phyloP scores from a whole-genome alignment of 1,140 invertebrate genomes.

The Brachystomella parvula region DNA sequence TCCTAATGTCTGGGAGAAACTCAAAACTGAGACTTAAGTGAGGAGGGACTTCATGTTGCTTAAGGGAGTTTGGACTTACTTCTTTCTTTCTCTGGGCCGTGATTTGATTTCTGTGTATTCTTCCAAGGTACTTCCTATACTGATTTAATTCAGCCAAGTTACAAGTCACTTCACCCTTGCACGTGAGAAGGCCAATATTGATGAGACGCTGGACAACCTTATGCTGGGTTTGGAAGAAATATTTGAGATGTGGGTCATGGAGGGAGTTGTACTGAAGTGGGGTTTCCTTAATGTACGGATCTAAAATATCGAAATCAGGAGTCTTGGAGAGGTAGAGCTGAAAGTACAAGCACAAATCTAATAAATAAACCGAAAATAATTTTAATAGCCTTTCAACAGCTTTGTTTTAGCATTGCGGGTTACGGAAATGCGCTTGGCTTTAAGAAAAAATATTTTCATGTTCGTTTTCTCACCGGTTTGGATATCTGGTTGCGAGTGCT shows the following conservation, averaged over 20 bases:
- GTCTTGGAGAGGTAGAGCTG: background rate
- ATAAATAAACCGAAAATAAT: background rate
- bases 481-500: slow-evolving; percentile 1
- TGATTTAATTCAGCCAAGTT: slow-evolving; percentile 20
- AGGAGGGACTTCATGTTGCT: no score
- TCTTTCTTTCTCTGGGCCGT: background rate
- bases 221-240: slow-evolving; percentile 17
- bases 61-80: no score
- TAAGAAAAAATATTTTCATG: no score
- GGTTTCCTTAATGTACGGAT: slow-evolving; percentile 22
- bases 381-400: background rate
- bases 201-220: slow-evolving; percentile 8
- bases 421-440: no score
- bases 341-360: background rate
- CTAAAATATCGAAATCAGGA: slow-evolving; percentile 20
- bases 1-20: no score
- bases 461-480: no score
- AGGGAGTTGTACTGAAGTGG: slow-evolving; percentile 13
- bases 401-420: background rate
- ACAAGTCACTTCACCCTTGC: slow-evolving; percentile 14
- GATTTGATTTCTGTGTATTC: slow-evolving; percentile 19
- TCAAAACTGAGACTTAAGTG: no score
- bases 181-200: slow-evolving; percentile 17
- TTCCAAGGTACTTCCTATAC: slow-evolving; percentile 23
- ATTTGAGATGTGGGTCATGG: slow-evolving; percentile 22